phyloP scores from a whole-genome alignment of 2,888 invertebrate species.

The Rambutsinella grinnellia region DNA sequence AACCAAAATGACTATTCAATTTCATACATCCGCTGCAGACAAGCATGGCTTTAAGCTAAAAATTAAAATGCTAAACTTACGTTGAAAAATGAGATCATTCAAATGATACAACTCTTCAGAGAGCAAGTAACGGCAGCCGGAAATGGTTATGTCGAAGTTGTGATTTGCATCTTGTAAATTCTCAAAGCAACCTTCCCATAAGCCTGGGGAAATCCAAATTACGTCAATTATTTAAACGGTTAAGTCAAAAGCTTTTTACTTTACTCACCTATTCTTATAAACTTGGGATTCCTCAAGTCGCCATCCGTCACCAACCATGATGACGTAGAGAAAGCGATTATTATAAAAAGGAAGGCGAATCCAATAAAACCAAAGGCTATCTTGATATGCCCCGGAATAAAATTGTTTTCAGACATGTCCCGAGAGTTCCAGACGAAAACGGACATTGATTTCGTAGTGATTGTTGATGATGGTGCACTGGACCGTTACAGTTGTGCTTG shows the following conservation, averaged over 20 bases:
- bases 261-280: constrained; percentile 81
- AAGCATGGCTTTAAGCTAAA: background rate
- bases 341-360: constrained; percentile 78
- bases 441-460: constrained; percentile 63
- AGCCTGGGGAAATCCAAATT: constrained; percentile 73
- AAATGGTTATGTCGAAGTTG: constrained; percentile 84
- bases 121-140: constrained; percentile 97
- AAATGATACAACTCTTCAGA: constrained; percentile 97
- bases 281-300: constrained; percentile 81
- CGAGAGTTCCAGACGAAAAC: constrained; percentile 65
- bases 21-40: background rate
- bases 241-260: background rate
- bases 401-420: constrained; percentile 38
- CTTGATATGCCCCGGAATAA: constrained; percentile 51
- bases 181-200: constrained; percentile 96
- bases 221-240: background rate
- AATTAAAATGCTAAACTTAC: constrained; percentile 69
- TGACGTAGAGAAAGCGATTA: constrained; percentile 87
- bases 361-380: constrained; percentile 66
- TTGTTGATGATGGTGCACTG: constrained; percentile 57
- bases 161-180: constrained; percentile 87
- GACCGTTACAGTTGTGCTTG: constrained; percentile 46
- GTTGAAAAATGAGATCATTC: constrained; percentile 87
- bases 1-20: no score
- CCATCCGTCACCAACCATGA: constrained; percentile 91